Evolutionary conservation across 2,113 vertebrate genomes (phyloP).

Genomic region (Australoheros scitulus): DNA sequence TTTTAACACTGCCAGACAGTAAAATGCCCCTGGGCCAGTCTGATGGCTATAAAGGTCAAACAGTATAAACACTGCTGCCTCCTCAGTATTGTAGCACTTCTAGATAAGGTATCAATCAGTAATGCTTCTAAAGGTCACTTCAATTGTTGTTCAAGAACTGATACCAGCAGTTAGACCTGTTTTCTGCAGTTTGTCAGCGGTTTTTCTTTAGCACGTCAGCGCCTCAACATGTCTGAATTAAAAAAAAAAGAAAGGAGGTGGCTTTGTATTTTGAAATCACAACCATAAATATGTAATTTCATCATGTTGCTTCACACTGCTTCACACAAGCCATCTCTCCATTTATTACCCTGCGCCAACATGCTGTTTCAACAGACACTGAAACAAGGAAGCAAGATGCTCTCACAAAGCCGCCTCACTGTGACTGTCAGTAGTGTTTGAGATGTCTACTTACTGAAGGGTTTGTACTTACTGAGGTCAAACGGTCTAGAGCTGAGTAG

Average conservation of each 20-base stretch:
- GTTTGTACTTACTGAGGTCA: constrained; percentile 82
- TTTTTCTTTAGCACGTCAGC: not conserved
- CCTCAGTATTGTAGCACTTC: not conserved
- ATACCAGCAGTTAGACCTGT: not conserved
- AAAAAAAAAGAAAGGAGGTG: not conserved
- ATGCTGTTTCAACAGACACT: constrained; percentile 46
- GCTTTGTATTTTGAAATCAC: not conserved
- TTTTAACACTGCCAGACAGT: not conserved
- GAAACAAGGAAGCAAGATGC: constrained; percentile 49
- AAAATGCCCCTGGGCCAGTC: not conserved
- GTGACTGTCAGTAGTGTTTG: constrained; percentile 51
- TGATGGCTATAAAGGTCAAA: not conserved
- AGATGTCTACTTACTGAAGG: constrained; percentile 77
- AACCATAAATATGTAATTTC: not conserved
- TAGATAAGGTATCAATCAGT: not conserved
- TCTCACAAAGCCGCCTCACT: constrained; percentile 50
- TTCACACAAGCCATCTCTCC: not conserved
- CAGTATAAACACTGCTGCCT: not conserved
- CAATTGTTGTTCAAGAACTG: not conserved
- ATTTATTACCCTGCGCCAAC: constrained; percentile 16
- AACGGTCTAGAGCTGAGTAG: constrained; percentile 74
- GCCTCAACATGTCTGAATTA: not conserved
- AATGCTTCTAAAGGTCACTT: not conserved
- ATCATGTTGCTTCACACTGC: not conserved
- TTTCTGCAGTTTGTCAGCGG: not conserved